phyloP scores from a whole-genome alignment of 2,888 invertebrate genomes.

The Epistrophe grossulariae region DNA sequence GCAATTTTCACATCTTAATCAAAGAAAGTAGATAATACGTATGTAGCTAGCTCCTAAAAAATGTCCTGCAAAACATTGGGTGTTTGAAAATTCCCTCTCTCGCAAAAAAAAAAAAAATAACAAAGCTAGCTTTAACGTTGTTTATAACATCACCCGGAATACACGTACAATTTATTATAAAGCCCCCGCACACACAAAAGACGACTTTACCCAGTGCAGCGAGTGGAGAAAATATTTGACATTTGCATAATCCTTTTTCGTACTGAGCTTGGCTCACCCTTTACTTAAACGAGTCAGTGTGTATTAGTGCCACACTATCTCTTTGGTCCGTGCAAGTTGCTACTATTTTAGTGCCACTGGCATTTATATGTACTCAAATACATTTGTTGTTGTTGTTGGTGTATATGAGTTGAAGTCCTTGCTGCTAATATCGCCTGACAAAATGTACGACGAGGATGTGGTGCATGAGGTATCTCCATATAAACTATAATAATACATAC shows the following conservation, averaged over 20 bases:
- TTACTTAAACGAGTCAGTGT: slow-evolving; percentile 62
- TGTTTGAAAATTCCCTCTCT: slow-evolving; percentile 20
- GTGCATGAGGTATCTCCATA: slow-evolving; percentile 29
- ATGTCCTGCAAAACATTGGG: slow-evolving; percentile 10
- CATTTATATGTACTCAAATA: slow-evolving; percentile 57
- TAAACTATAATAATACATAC: neutral
- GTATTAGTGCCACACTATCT: slow-evolving; percentile 69
- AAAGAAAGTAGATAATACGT: slow-evolving; percentile 5
- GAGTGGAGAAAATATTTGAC: slow-evolving; percentile 64
- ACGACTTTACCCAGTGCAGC: slow-evolving; percentile 22
- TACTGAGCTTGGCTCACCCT: slow-evolving; percentile 55
- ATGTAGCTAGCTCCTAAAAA: neutral
- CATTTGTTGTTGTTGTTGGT: neutral
- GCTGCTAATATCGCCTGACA: slow-evolving; percentile 72
- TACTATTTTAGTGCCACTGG: slow-evolving; percentile 73
- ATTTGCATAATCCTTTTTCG: slow-evolving; percentile 74
- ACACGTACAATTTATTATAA: slow-evolving; percentile 44
- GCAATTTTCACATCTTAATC: slow-evolving; percentile 8
- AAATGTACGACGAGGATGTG: slow-evolving; percentile 60
- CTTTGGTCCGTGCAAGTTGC: slow-evolving; percentile 67
- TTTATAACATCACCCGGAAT: slow-evolving; percentile 45
- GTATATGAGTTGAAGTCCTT: slow-evolving; percentile 50
- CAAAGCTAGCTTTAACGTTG: slow-evolving; percentile 28
- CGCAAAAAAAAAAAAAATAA: neutral
- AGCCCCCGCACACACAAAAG: slow-evolving; percentile 40